Base-by-base conservation (phyloP, 1,140 invertebrate genomes). In the Aethina tumida region DNA sequence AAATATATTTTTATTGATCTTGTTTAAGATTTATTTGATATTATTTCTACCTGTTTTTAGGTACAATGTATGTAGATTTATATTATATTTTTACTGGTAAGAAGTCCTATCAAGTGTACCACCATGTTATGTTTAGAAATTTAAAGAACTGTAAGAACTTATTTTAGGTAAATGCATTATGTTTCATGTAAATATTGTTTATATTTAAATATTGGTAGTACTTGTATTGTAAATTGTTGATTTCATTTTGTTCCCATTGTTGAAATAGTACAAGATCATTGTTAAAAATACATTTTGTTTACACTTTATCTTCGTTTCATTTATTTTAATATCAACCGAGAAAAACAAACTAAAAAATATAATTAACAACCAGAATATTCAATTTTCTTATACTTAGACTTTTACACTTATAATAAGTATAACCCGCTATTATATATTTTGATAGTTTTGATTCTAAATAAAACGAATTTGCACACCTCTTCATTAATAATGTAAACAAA, bases 191-290 rank as follows among this genome's bases (percentile, higher is more conserved):
- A 31, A 39, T 39, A 39, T 32, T 39, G 27, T 20, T 31, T 31
- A 13, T 30, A 9, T 31, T 35, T 15, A 17, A n/a, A 16, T 32
- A 9, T 12, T 32, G 6, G 15, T 32, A 17, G 12, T 14, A 32
- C 19, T 15, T 32, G 15, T 16, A 33, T 9, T 33, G 28, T 27
- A 27, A n/a, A 35, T 27, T 17, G 26, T 36, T 36, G 26, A 35
- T 33, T 48, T 41, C 43, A 43, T 47, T 37, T 41, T 44, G 37
- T 40, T 44, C 43, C 34, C 30, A 39, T 32, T 43, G 41, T 47
- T 47, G 39, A 47, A 26, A 25, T 39, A 39, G 22, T 31, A 35
- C 45, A 43, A 41, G 27, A 39, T 14, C 30, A 16, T 39, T 20
- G 30, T 39, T 6, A 39, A 31, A 39, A 9, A 17, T 26, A 19